Evolutionary conservation across 2,113 vertebrate genomes (phyloP).

Genomic region (Glaucomys volans): DNA sequence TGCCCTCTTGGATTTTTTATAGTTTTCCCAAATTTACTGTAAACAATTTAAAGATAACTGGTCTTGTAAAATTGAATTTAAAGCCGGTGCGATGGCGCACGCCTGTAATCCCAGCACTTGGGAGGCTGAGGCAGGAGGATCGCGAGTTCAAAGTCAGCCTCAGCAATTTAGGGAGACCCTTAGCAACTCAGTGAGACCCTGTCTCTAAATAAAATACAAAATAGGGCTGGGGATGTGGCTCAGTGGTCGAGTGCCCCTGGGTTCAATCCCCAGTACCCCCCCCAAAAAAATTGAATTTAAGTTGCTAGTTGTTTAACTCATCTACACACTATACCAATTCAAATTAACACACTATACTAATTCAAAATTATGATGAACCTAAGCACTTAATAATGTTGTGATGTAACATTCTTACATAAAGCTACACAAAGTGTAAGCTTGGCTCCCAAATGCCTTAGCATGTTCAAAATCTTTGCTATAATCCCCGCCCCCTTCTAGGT

Average conservation of each 20-base stretch:
- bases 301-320: neutral
- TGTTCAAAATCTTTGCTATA: neutral
- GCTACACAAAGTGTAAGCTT: neutral
- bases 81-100: too few species aligned
- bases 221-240: too few species aligned
- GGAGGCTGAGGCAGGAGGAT: too few species aligned
- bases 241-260: too few species aligned
- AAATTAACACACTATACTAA: neutral
- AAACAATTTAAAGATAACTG: neutral
- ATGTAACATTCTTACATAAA: neutral
- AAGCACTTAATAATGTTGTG: neutral
- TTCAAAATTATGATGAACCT: neutral
- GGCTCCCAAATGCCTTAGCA: neutral
- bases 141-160: too few species aligned
- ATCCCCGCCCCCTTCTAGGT: neutral
- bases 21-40: neutral
- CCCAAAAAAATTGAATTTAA: constrained; percentile 54
- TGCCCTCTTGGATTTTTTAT: neutral
- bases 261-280: too few species aligned
- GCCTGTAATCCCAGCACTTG: too few species aligned
- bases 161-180: too few species aligned
- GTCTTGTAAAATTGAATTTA: constrained; percentile 41
- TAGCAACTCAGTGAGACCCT: too few species aligned
- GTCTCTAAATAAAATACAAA: too few species aligned
- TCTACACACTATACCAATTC: neutral